Evolutionary conservation across 2,888 invertebrate species (phyloP).

Genomic region (Drosophila neutralis): DNA sequence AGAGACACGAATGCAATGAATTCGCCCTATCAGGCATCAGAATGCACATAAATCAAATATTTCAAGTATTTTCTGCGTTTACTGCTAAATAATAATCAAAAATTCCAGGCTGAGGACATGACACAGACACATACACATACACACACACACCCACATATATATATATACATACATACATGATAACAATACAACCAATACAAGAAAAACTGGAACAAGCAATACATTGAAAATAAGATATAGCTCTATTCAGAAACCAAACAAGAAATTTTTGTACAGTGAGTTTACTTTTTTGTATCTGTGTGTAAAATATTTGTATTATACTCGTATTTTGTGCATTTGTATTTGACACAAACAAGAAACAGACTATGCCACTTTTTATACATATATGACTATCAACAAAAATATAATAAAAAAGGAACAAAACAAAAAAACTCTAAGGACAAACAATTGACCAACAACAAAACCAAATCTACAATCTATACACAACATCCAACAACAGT

Average conservation of each 20-base stretch:
- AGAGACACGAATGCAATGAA: conserved; percentile 57
- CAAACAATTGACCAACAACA: conserved; percentile 32
- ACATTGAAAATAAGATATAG: conserved; percentile 27
- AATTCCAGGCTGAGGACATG: conserved; percentile 58
- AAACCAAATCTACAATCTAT: conserved; percentile 47
- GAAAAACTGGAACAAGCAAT: conserved; percentile 25
- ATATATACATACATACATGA: conserved; percentile 6
- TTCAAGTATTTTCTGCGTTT: conserved; percentile 74
- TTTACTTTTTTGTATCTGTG: conserved; percentile 73
- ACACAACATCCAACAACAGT: conserved; percentile 35
- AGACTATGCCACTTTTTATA: conserved; percentile 74
- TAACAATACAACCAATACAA: conserved; percentile 1
- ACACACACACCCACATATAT: conserved; percentile 16
- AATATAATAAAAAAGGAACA: conserved; percentile 15
- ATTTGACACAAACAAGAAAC: conserved; percentile 66
- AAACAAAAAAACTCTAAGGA: conserved; percentile 21
- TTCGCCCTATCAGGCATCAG: conserved; percentile 63
- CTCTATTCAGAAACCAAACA: conserved; percentile 44
- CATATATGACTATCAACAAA: conserved; percentile 48
- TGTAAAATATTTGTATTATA: conserved; percentile 72
- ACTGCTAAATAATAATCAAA: conserved; percentile 78
- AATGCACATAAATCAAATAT: conserved; percentile 74
- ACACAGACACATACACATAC: conserved; percentile 19
- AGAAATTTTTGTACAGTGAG: conserved; percentile 70
- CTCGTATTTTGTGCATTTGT: conserved; percentile 72